Evolutionary conservation across 2,797 vertebrate genomes (phyloP), one percentile per base, ranked within the genome.

Genomic region (Microchirus variegatus): DNA sequence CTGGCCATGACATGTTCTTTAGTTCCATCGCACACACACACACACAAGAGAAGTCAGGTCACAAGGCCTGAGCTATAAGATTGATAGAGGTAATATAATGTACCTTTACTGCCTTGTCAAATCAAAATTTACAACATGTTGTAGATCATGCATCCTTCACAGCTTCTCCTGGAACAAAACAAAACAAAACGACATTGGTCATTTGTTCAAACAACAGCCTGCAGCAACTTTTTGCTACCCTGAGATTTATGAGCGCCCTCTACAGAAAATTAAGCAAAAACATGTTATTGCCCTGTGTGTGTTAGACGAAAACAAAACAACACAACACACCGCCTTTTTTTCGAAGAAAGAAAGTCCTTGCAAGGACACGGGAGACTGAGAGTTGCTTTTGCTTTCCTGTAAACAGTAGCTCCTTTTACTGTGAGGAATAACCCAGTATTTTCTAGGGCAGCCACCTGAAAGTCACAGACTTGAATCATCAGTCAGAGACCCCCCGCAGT

Each of bases 121-220:
- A 17, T 19, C n/a, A 44, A 51, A 36, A 56, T 63, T 45, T 63
- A 63, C 14, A 40, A 26, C 42, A 50, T 4, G 47, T 17, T 41
- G 26, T 36, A 31, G n/a, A 14, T 31, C 45, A 59, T 44, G 52
- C 42, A 68, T 53, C 38, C 42, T 16, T 51, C 5, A 40, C 10
- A 37, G 47, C 37, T 41, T 44, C 43, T 19, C 38, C 11, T 1
- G 18, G n/a, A n/a, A n/a, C n/a, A n/a, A n/a, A n/a, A n/a, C n/a
- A n/a, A n/a, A n/a, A n/a, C n/a, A n/a, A n/a, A n/a, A n/a, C n/a
- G 38, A n/a, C 53, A 41, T 35, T 35, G 38, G 46, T 40, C 37
- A 63, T 76, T 62, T 73, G 70, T 51, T 67, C 37, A 59, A 59
- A 59, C 49, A 43, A 9, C 14, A 1, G 65, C 70, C 47, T n/a